Evolutionary conservation across 2,888 invertebrate genomes (phyloP).

Genomic region (Conus canariensis): DNA sequence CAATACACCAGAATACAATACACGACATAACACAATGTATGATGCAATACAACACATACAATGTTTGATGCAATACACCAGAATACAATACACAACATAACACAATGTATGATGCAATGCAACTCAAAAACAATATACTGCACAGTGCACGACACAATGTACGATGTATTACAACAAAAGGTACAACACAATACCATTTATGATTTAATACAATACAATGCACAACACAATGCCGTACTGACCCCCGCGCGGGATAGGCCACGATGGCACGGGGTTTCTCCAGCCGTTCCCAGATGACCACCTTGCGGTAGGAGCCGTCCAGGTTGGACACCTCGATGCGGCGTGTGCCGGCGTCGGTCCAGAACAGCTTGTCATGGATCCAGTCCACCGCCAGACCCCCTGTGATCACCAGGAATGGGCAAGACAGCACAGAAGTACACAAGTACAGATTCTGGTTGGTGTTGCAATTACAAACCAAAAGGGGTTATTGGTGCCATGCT

Average conservation of each 20-base stretch:
- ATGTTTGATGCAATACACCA: no score
- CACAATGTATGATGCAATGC: no score
- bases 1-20: no score
- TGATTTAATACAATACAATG: no score
- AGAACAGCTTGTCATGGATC: constrained; percentile 79
- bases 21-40: no score
- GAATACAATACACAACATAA: no score
- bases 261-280: constrained; percentile 93
- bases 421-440: background rate
- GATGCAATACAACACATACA: no score
- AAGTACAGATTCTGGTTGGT: background rate
- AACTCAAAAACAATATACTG: no score
- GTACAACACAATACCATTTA: no score
- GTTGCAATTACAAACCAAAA: background rate
- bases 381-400: constrained; percentile 80
- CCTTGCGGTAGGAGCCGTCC: constrained; percentile 84
- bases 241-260: constrained; percentile 86
- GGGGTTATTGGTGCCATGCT: no score
- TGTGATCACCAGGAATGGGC: constrained; percentile 37
- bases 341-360: constrained; percentile 80
- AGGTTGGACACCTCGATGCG: constrained; percentile 79
- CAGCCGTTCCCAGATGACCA: constrained; percentile 91
- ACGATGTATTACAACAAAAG: no score
- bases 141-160: no score
- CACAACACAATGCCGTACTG: background rate